These are phyloP conservation scores for Andrena trimmerana DNA, from an alignment of 2,888 invertebrate genomes.

Conservation along the genomic window DNA sequence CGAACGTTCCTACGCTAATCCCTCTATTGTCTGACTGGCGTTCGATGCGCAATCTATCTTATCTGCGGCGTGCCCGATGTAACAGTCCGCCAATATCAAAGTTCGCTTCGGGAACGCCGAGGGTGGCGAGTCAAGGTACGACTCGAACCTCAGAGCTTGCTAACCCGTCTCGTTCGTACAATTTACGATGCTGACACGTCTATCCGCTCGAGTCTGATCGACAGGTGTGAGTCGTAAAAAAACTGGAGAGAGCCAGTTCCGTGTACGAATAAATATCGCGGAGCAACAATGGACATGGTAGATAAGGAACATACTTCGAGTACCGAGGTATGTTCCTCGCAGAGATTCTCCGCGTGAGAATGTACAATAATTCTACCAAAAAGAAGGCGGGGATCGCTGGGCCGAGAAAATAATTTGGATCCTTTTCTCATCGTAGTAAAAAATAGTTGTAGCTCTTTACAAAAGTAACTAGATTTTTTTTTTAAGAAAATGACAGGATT, in stretches of 20 bases:
- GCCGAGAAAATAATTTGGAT: too few species aligned
- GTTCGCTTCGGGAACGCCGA: not conserved
- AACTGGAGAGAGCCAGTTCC: slow-evolving; percentile 10
- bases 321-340: too few species aligned
- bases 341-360: too few species aligned
- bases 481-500: too few species aligned
- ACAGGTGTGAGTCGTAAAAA: slow-evolving; percentile 11
- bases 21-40: slow-evolving; percentile 42
- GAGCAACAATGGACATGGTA: slow-evolving; percentile 18
- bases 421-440: too few species aligned
- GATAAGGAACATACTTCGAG: slow-evolving; percentile 20
- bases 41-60: slow-evolving; percentile 38
- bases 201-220: slow-evolving; percentile 26
- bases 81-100: slow-evolving; percentile 22
- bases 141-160: slow-evolving; percentile 9
- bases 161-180: slow-evolving; percentile 10
- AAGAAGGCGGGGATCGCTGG: too few species aligned
- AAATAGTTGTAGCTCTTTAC: too few species aligned
- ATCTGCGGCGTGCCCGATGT: slow-evolving; percentile 14
- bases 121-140: not conserved
- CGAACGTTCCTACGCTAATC: slow-evolving; percentile 22
- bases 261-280: not conserved
- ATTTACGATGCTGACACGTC: slow-evolving; percentile 6
- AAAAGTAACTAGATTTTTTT: too few species aligned
- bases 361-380: too few species aligned